phyloP scores from a whole-genome alignment of 2,797 vertebrate genomes.

The Ctenosaura bakeri region DNA sequence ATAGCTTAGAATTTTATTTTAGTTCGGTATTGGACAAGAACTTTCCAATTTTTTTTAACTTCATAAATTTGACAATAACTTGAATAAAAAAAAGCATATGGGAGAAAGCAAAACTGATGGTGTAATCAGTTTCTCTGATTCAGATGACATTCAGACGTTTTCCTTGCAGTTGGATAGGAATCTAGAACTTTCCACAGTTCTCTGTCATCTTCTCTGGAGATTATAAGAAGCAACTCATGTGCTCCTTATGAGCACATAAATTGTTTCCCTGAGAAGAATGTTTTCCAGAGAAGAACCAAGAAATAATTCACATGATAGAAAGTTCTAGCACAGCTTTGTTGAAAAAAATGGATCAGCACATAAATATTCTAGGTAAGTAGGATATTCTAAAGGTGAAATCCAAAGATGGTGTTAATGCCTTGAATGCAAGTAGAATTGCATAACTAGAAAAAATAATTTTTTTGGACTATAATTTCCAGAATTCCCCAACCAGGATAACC shows the following conservation, averaged over 20 bases:
- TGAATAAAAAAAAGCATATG: no score
- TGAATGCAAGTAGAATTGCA: background rate
- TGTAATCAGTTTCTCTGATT: background rate
- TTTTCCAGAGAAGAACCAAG: background rate
- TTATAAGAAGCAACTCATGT: background rate
- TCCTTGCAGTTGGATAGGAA: background rate
- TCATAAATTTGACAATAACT: background rate
- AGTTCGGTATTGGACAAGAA: no score
- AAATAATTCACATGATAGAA: background rate
- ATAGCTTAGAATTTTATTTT: no score
- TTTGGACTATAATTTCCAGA: background rate
- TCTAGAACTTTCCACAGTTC: background rate
- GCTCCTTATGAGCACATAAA: no score
- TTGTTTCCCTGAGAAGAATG: background rate
- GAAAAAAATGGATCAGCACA: background rate
- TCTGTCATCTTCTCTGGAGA: background rate
- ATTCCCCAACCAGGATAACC: background rate
- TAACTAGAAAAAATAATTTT: background rate
- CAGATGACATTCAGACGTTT: background rate
- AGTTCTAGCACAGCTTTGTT: background rate
- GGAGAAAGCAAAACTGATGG: background rate
- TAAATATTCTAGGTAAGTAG: background rate
- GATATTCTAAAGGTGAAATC: no score
- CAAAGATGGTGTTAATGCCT: no score
- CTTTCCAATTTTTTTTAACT: no score